These are phyloP conservation scores for Mellivora capensis DNA, from an alignment of 2,113 vertebrate species.

Conservation along the genomic window DNA sequence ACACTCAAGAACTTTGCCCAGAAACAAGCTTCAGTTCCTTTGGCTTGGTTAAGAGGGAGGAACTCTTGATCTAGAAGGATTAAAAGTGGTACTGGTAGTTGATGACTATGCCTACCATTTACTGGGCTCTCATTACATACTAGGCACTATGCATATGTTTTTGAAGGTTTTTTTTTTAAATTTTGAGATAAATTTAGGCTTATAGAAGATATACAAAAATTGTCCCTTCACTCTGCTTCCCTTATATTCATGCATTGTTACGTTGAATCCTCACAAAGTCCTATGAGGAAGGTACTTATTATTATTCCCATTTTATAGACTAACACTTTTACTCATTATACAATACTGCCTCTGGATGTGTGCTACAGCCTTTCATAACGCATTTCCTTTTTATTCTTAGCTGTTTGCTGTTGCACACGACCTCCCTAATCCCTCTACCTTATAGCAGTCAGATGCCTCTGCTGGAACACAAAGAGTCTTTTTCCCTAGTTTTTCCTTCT, in stretches of 20 bases:
- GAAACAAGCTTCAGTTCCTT: neutral
- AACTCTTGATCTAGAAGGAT: neutral
- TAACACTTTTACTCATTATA: neutral
- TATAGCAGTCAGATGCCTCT: neutral
- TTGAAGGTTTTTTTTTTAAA: neutral
- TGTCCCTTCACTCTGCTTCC: neutral
- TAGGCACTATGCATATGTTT: neutral
- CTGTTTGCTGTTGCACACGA: neutral
- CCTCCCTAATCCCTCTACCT: neutral
- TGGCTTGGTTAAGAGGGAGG: neutral
- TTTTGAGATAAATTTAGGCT: conserved; percentile 13
- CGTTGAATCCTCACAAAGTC: neutral
- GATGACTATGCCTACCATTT: neutral
- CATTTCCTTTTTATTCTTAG: neutral
- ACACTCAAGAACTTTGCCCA: neutral
- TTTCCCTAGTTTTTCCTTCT: neutral
- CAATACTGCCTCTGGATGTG: neutral
- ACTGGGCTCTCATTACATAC: neutral
- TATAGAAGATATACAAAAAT: neutral
- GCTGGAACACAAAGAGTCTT: neutral
- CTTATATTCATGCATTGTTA: neutral
- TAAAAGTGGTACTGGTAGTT: neutral
- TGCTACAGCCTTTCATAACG: neutral
- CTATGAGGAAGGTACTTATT: neutral
- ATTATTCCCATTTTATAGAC: neutral